Base-by-base conservation (phyloP, 2,113 vertebrate species). In the Cryptomyrus ogoouensis region DNA sequence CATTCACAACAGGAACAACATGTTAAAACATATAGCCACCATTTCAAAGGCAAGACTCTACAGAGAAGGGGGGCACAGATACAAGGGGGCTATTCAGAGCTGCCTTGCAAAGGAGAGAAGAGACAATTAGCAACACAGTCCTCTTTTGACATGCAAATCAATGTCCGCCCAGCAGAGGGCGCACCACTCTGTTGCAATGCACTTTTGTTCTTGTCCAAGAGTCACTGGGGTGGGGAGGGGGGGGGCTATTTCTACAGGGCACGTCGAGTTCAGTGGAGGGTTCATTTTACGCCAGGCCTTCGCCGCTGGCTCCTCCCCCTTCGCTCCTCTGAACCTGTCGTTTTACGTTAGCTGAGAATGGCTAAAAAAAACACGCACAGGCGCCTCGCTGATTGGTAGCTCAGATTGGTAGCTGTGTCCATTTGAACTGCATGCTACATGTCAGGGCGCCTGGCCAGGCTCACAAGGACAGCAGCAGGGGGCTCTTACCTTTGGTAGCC, bases 1-100 rank as follows among this genome's bases (percentile, higher is more conserved):
- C 98, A 99, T 98, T 99, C 98, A 99, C 98, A 99, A 99, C 98
- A 99, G 98, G 98, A 99, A 98, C 98, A 99, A 99, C 97, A 99
- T 98, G 98, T 99, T 99, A 99, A 99, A 98, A 99, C 98, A 99
- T 98, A 99, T 96, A 97, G 97, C 98, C 98, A 97, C 97, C 96
- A 98, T 97, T 95, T 98, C 97, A 98, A 97, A 98, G 97, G 97
- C 97, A 98, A 98, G 96, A 97, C 96, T 97, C 97, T 98, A 98
- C 95, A 96, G 95, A 94, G 94, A 92, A 77, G 74, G 91, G 91
- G 91, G 96, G 97, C 97, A 98, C 97, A 98, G 97, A 97, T 97
- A 97, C 96, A 98, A 94, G 97, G 96, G 96, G 97, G 97, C 97
- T 97, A 98, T 96, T 94, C 97, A 98, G 95, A 94, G 97, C 97